Base-by-base conservation (phyloP, 2,797 vertebrate genomes). In the Enteromius afrohamiltoni region DNA sequence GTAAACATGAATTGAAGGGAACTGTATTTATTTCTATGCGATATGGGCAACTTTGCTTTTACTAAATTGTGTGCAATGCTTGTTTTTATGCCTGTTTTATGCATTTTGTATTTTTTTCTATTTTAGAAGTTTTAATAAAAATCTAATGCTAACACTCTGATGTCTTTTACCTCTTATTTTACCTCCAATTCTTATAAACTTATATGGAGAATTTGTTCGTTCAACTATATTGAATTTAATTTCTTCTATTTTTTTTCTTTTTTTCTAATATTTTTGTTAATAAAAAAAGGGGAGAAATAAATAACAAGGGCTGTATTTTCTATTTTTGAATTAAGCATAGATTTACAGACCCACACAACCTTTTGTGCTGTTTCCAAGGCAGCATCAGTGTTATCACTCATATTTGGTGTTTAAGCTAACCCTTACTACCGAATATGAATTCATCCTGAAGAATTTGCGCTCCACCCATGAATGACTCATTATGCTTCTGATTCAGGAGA, bases 21-120 rank as follows among this genome's bases (percentile, higher is more conserved):
- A 74, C 1, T n/a, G 71, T 75, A 55, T 75, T 55, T 75, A 75
- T 74, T 74, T 53, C 19, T 37, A 6, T 55, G 47, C 19, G 19
- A 75, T 31, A 51, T 31, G 70, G 45, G 45, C 14, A 47, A 70
- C 42, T 47, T 23, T 70, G 42, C 42, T 26, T 70, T 47, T 47
- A 51, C 26, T 31, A 0, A 31, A 21, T 51, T 29, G 19, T 21
- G 45, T 51, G 67, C 42, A 69, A 69, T 68, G 16, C 45, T 37
- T 73, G 45, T 19, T 37, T 74, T 55, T 14, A n/a, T 55, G 11
- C 13, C 9, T 51, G 3, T 47, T 71, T 49, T 49, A 0, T 21
- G 4, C 19, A 19, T 29, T 26, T 70, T 62, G 1, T 0, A 4
- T 47, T 45, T 45, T 26, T 3, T 74, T 6, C 31, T 23, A 40